These are phyloP conservation scores for Tipula lateralis DNA, from an alignment of 2,888 invertebrate genomes.

Conservation along the genomic window DNA sequence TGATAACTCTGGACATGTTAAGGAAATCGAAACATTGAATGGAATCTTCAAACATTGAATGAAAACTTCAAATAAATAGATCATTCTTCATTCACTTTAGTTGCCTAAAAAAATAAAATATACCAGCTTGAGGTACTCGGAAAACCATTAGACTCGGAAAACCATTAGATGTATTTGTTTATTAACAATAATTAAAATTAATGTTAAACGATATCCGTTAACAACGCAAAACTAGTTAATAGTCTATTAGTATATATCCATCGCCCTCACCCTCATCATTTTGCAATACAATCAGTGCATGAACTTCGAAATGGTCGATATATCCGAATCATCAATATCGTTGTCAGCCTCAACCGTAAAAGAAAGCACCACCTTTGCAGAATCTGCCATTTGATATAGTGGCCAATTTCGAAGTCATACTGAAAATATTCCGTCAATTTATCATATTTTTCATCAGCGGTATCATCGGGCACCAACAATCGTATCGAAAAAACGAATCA, in stretches of 20 bases:
- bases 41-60: too few species aligned
- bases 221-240: background rate
- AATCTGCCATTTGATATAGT: conserved; percentile 92
- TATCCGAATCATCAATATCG: conserved; percentile 30
- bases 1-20: too few species aligned
- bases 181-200: background rate
- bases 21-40: too few species aligned
- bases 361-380: conserved; percentile 89
- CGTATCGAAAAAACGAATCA: conserved; percentile 80
- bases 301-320: background rate
- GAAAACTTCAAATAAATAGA: too few species aligned
- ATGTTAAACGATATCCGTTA: background rate
- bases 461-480: conserved; percentile 51
- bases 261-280: background rate
- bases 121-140: too few species aligned
- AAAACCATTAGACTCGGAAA: too few species aligned
- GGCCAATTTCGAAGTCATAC: conserved; percentile 96
- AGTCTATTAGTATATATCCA: background rate
- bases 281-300: background rate
- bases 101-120: too few species aligned
- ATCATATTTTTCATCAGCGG: conserved; percentile 40
- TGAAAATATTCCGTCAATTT: conserved; percentile 43
- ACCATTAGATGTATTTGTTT: background rate
- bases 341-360: conserved; percentile 84
- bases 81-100: too few species aligned